Base-by-base conservation (phyloP, 2,888 invertebrate species). In the Apocheima hispidaria region DNA sequence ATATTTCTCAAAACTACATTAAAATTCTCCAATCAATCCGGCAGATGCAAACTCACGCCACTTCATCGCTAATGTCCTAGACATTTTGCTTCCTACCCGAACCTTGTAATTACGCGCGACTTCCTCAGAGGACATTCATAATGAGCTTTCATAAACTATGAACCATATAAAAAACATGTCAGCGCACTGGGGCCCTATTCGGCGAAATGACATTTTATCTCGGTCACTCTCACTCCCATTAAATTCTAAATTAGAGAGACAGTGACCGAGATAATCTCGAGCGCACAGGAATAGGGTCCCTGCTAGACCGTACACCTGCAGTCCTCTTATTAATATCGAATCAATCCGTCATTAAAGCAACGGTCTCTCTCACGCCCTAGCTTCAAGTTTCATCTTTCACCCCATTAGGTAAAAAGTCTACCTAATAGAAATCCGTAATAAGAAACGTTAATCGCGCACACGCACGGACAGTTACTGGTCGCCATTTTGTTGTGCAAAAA, bases 371-470 rank as follows among this genome's bases (percentile, higher is more conserved):
- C 90, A 89, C 90, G 90, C 89, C 89, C 89, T 82, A 76, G 84
- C 86, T 90, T 91, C 89, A 89, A 88, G 87, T 88, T 85, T 88
- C 88, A 88, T 89, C 87, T 88, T 85, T 89, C 88, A 90, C 90
- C 90, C 90, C 88, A 90, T 90, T 88, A 90, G 82, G 86, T 88
- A 87, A 87, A 89, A 90, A 90, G 87, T 88, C 86, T n/a, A n/a
- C n/a, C n/a, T 91, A 92, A 91, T 92, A 92, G 92, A 91, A 91
- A 90, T 88, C 89, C 78, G 86, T 88, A 88, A 90, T 91, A 89
- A 90, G 89, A 88, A 90, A 87, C 83, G 79, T 85, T 89, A 88
- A 88, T 90, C 86, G 88, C 82, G 77, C 86, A 83, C 85, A 84
- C 86, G 86, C 80, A 80, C 78, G 78, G 77, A 85, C 84, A 84